Evolutionary conservation across 2,888 invertebrate species (phyloP).

Genomic region (Netelia virgata): DNA sequence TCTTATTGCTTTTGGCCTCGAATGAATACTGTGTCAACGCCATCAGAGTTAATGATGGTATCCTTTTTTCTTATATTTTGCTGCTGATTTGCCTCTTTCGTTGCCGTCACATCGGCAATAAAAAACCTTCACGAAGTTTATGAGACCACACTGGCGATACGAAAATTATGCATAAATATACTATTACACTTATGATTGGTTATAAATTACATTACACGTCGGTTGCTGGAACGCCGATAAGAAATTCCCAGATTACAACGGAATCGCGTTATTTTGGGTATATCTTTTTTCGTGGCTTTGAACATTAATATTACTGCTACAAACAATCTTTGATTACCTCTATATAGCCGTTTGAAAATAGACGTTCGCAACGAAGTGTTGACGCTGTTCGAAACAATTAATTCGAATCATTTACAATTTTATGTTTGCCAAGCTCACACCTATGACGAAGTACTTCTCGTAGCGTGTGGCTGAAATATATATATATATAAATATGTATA

Average conservation of each 20-base stretch:
- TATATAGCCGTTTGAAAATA: slow-evolving; percentile 7
- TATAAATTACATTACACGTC: slow-evolving; percentile 56
- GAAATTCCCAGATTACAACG: slow-evolving; percentile 9
- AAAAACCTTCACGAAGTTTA: background rate
- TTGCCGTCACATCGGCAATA: slow-evolving; percentile 16
- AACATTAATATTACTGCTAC: slow-evolving; percentile 1
- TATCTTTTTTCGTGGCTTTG: slow-evolving; percentile 3
- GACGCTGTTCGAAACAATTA: slow-evolving; percentile 5
- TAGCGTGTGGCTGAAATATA: slow-evolving; percentile 25
- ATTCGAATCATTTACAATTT: slow-evolving; percentile 17
- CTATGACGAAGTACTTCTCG: slow-evolving; percentile 27
- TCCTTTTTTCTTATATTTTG: slow-evolving; percentile 5
- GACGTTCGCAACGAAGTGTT: background rate
- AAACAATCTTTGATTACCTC: slow-evolving; percentile 4
- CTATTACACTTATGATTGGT: slow-evolving; percentile 53
- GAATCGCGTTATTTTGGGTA: slow-evolving; percentile 38
- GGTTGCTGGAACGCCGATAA: slow-evolving; percentile 40
- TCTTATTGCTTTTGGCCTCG: slow-evolving; percentile 46
- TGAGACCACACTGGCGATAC: slow-evolving; percentile 32
- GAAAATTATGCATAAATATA: slow-evolving; percentile 58
- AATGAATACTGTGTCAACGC: slow-evolving; percentile 56
- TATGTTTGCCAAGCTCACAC: slow-evolving; percentile 15
- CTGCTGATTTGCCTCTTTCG: background rate
- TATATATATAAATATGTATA: slow-evolving; percentile 11
- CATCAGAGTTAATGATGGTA: slow-evolving; percentile 24